Base-by-base conservation (phyloP, 2,888 invertebrate genomes). In the Sympetrum striolatum region DNA sequence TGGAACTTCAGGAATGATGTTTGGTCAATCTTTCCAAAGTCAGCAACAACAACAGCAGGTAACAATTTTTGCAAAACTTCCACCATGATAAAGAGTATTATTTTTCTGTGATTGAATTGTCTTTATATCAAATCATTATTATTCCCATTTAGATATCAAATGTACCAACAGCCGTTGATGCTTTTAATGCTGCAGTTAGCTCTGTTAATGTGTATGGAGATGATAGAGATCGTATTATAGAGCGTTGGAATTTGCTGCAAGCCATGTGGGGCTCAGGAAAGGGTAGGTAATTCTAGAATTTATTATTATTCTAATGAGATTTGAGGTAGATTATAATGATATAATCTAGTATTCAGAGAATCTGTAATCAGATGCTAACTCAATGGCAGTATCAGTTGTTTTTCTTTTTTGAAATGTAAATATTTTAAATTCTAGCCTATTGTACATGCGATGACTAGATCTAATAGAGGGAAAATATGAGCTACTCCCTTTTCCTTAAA, bases 161-260 rank as follows among this genome's bases (percentile, higher is more conserved):
- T 91, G 53, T 91, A 0, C 93, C 95, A 1, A 96, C 95, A 91
- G 95, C 96, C 0, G 95, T 96, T 64, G 97, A 97, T 92, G 96
- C 96, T 0, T 94, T 97, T 80, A 96, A 96, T 14, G 96, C 96
- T 91, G 96, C 97, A 0, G 96, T 97, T 1, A 96, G 96, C 92
- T 96, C 96, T 93, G 97, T 97, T 91, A 96, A 96, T 90, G 96
- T 99, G 90, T 99, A 97, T 93, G 98, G 98, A 25, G 99, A 99
- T 93, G 99, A 99, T 93, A 95, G 99, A 60, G 99, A 99, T 93
- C 96, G 97, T 91, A 97, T 98, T 48, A 95, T 99, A 53, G 98
- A 98, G 3, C 97, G 98, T 93, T 98, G 98, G 97, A 99, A 99
- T 94, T 96, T 98, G 92, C 94, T 99, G 90, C 99, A 99, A 94